Evolutionary conservation across 2,797 vertebrate genomes (phyloP), one percentile per base, ranked within the genome.

Genomic region (Chiloscyllium punctatum): DNA sequence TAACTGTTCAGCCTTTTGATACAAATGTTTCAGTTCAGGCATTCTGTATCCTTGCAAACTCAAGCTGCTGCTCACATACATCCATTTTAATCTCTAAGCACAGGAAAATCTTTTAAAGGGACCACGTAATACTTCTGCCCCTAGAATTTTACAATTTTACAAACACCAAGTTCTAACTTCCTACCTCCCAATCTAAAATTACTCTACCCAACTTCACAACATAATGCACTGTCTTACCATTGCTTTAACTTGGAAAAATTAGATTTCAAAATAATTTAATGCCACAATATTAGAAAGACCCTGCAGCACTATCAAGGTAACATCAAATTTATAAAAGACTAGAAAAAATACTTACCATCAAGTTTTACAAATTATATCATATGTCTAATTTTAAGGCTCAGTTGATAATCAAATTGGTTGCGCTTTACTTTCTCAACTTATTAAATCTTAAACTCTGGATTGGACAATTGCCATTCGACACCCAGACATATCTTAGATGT

Each of bases 241-340:
- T 25, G 66, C 42, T 92, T 92, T n/a, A n/a, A 92, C n/a, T 92
- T 69, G 9, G n/a, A n/a, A 92, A 37, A 92, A 69, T 92, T 92
- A 92, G n/a, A 69, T 37, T 92, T 8, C 57, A 92, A 68, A 92
- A 92, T 25, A 69, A 68, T 8, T n/a, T 27, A 2, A 37, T 25
- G 69, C 21, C 66, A 62, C 15, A 69, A 66, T 92, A 27, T 48
- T 92, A 69, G 42, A 69, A 92, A 69, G n/a, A 92, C 91, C 57
- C 62, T 21, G 33, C 5, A n/a, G 9, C n/a, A 68, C 7, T 23
- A 92, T 68, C 21, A 68, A 11, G 23, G 18, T 30, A 68, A n/a
- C n/a, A 92, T 69, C 37, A 92, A 69, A 69, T 7, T 51, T 84
- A 8, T 9, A 69, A 33, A 42, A 42, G 21, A 42, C 68, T 68